A percentile compares a stretch with the other conserved stretches of the same genome.
phyloP scores from a whole-genome alignment of 2,113 vertebrate species.

The Caranx ignobilis region DNA sequence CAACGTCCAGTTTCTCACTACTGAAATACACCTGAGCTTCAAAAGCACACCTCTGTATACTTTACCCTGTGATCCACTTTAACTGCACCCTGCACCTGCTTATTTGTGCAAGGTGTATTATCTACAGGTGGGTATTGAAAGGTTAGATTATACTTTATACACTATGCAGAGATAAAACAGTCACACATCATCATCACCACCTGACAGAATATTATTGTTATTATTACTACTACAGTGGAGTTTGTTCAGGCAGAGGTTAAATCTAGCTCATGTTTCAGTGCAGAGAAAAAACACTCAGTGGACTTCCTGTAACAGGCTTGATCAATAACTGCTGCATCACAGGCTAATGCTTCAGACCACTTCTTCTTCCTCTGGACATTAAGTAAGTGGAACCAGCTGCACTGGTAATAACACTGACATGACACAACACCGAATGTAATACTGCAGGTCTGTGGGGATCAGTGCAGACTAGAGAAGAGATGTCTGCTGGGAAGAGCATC shows the following conservation, averaged over 20 bases:
- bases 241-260: constrained; percentile 42
- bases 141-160: not conserved
- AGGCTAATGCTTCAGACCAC: not conserved
- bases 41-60: not conserved
- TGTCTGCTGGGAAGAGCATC: not conserved
- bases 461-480: not conserved
- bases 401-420: constrained; percentile 9
- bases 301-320: constrained; percentile 37
- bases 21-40: not conserved
- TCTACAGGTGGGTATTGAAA: not conserved
- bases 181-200: not conserved
- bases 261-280: constrained; percentile 48
- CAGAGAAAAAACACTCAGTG: constrained; percentile 9
- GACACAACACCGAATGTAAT: not conserved
- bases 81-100: not conserved
- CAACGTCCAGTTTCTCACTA: not conserved
- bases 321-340: constrained; percentile 52
- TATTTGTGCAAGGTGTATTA: not conserved
- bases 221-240: not conserved
- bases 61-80: not conserved
- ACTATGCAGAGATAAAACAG: not conserved
- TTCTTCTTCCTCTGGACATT: not conserved
- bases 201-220: not conserved
- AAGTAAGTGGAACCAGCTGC: constrained; percentile 4
- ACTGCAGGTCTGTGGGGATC: not conserved